Percentiles rank a stretch among this genome's conserved stretches.
Evolutionary conservation across 35 echinoderm and acorn worm species (phyloP).

Genomic region (Diadema setosum): DNA sequence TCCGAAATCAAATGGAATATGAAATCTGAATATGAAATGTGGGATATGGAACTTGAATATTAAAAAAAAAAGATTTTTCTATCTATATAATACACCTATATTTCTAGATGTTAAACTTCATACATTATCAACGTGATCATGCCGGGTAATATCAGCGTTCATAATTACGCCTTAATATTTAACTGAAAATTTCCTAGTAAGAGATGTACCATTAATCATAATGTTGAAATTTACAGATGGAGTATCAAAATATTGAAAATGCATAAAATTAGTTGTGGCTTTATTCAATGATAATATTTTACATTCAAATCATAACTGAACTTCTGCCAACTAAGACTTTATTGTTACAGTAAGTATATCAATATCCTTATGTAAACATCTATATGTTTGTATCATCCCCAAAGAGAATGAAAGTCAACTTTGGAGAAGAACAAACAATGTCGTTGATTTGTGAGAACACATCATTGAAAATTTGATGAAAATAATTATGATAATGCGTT

Average conservation of each 20-base stretch:
- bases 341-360: neutral
- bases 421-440: neutral
- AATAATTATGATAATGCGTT: too few species aligned
- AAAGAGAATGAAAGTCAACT: neutral
- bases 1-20: too few species aligned
- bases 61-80: neutral
- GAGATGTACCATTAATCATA: neutral
- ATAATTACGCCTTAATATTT: neutral
- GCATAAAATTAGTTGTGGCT: neutral
- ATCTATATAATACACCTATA: neutral
- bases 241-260: neutral
- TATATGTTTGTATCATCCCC: neutral
- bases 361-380: neutral
- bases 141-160: too few species aligned
- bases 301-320: neutral
- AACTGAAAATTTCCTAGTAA: neutral
- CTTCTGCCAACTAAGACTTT: neutral
- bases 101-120: neutral
- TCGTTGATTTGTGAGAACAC: too few species aligned
- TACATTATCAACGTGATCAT: neutral
- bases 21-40: too few species aligned
- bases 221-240: neutral
- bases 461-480: too few species aligned
- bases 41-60: too few species aligned
- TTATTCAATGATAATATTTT: neutral